Conservation (phyloP, 2,113 vertebrate genomes). For the Hydrolagus affinis region DNA sequence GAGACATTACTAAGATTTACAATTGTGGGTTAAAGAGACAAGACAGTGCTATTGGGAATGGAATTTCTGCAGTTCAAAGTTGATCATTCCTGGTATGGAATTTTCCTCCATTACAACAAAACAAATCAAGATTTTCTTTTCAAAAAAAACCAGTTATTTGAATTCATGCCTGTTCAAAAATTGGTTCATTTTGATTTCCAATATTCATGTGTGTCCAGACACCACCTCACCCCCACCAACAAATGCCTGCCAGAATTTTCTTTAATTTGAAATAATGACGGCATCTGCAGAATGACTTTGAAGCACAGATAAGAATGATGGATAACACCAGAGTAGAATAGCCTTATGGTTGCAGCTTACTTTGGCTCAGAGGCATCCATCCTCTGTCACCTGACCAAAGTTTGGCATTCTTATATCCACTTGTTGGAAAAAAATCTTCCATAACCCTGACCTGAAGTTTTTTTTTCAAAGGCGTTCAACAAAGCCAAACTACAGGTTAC, state of each 20-base stretch:
- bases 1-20: not conserved
- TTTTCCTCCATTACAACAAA: not conserved
- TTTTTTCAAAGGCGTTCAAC: not conserved
- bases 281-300: not conserved
- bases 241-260: not conserved
- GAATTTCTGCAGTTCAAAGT: not conserved
- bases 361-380: not conserved
- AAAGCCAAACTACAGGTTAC: not conserved
- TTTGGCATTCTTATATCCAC: not conserved
- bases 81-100: too few species aligned
- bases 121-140: not conserved
- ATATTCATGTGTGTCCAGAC: not conserved
- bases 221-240: too few species aligned
- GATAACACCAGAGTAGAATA: not conserved
- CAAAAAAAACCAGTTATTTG: not conserved
- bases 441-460: not conserved
- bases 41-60: not conserved
- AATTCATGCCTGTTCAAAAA: not conserved
- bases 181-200: not conserved
- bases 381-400: not conserved
- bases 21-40: not conserved
- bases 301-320: not conserved
- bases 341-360: not conserved
- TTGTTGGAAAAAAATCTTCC: not conserved
- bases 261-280: not conserved